Evolutionary conservation across 2,888 invertebrate species (phyloP).

Genomic region (Elgonia sp.): DNA sequence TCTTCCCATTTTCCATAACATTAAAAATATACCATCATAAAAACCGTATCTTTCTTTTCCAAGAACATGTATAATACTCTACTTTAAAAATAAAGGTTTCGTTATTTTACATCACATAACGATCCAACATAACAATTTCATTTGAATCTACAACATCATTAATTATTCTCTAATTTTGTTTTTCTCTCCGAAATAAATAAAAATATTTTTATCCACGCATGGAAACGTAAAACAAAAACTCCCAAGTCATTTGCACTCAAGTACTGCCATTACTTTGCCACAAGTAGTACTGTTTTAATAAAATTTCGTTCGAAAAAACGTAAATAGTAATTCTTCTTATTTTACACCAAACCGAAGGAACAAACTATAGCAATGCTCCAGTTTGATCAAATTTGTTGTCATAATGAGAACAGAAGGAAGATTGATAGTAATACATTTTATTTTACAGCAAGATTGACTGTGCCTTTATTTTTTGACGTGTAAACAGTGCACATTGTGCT

Average conservation of each 20-base stretch:
- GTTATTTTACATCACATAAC: no score
- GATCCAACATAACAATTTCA: no score
- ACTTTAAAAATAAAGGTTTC: no score
- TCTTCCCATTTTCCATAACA: no score
- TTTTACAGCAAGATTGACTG: constrained; percentile 1
- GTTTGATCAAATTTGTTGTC: constrained; percentile 37
- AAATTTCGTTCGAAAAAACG: constrained; percentile 19
- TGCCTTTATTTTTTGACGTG: constrained; percentile 5
- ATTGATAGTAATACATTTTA: constrained; percentile 11
- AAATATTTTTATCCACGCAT: constrained; percentile 12
- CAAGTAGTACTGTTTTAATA: not conserved
- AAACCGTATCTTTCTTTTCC: no score
- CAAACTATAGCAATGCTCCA: not conserved
- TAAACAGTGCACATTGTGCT: not conserved
- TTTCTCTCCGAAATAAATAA: no score
- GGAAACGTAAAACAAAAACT: constrained; percentile 4
- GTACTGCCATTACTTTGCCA: not conserved
- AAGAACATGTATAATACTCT: no score
- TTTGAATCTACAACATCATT: no score
- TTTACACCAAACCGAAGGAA: not conserved
- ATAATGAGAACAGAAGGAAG: constrained; percentile 33
- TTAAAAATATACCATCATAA: no score
- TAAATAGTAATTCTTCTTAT: constrained; percentile 15
- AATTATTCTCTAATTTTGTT: constrained; percentile 5
- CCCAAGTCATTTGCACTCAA: constrained; percentile 8